These are phyloP conservation scores for Cerastis rubricosa DNA, from an alignment of 2,888 invertebrate genomes.

Conservation along the genomic window DNA sequence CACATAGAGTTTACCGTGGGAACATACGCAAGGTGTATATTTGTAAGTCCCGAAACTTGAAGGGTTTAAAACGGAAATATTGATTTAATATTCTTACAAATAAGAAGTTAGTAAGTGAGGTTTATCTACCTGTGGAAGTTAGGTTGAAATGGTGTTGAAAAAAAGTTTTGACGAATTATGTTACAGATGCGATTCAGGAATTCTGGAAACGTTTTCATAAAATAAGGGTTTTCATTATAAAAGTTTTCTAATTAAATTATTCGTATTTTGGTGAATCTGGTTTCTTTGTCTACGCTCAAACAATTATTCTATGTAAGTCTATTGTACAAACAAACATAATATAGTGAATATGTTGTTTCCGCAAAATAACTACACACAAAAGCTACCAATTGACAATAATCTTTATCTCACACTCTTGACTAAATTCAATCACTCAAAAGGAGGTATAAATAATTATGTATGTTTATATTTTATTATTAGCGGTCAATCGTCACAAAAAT, in stretches of 20 bases:
- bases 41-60: constrained; percentile 42
- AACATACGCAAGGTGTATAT: constrained; percentile 76
- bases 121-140: constrained; percentile 37
- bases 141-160: not conserved
- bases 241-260: not conserved
- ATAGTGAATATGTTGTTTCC: not conserved
- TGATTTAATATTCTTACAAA: constrained; percentile 62
- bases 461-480: constrained; percentile 38
- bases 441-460: not conserved
- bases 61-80: constrained; percentile 66
- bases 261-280: not conserved
- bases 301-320: not conserved
- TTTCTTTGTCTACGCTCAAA: not conserved
- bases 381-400: constrained; percentile 6
- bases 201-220: not conserved
- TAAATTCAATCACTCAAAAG: not conserved
- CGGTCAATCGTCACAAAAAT: constrained; percentile 34
- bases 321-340: not conserved
- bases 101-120: constrained; percentile 33
- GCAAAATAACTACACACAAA: not conserved
- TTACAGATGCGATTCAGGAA: not conserved
- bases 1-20: constrained; percentile 72
- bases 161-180: not conserved
- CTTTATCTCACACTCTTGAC: constrained; percentile 10
- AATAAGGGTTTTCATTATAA: not conserved